Conservation (phyloP, 1,140 invertebrate species). For the Dendroctonus valens region DNA sequence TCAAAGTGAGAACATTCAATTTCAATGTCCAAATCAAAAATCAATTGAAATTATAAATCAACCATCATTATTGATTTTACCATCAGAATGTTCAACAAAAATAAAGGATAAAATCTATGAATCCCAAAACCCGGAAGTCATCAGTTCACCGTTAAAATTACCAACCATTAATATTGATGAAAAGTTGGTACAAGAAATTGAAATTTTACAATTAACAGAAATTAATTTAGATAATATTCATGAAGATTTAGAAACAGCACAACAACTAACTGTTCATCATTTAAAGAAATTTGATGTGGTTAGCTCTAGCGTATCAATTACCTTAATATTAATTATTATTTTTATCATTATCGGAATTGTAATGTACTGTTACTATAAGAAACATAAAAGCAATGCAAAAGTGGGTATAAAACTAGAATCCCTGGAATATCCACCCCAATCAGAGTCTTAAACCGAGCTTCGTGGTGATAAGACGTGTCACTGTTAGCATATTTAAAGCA, state of each 20-base stretch:
- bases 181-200: background rate
- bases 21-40: background rate
- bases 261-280: background rate
- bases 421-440: too few relatives aligned
- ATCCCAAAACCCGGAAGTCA: background rate
- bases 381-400: too few relatives aligned
- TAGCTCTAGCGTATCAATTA: too few relatives aligned
- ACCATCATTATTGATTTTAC: background rate
- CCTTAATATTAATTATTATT: too few relatives aligned
- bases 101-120: background rate
- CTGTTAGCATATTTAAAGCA: too few relatives aligned
- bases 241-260: background rate
- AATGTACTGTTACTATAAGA: too few relatives aligned
- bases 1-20: background rate
- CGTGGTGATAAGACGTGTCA: too few relatives aligned
- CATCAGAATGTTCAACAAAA: background rate
- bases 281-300: background rate
- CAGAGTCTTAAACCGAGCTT: too few relatives aligned
- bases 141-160: background rate
- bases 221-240: slow-evolving; percentile 3
- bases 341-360: too few relatives aligned
- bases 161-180: background rate
- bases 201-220: background rate
- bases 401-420: too few relatives aligned
- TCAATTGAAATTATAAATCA: background rate